phyloP scores from a whole-genome alignment of 2,797 vertebrate species.

The Lepilemur ruficaudatus region DNA sequence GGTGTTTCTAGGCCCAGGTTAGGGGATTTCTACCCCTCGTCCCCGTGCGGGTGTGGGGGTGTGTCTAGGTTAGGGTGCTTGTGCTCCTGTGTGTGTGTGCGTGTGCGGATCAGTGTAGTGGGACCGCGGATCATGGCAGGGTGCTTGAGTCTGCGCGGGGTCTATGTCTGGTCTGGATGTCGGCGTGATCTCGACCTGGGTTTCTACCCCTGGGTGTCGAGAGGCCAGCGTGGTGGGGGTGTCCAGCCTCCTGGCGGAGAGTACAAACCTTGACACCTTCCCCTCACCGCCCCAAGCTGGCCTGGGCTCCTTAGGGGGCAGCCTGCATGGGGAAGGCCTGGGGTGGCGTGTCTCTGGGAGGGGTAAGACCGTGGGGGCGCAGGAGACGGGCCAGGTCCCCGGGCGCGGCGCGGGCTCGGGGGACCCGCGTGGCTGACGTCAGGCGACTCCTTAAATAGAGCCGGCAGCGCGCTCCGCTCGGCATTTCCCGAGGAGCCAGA shows the following conservation, averaged over 20 bases:
- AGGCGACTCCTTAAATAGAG: constrained; percentile 89
- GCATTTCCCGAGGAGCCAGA: constrained; percentile 76
- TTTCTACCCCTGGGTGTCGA: background rate
- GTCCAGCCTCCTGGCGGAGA: background rate
- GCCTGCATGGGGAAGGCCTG: background rate
- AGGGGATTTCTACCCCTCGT: background rate
- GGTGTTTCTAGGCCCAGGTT: background rate
- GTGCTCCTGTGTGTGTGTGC: background rate
- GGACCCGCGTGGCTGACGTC: constrained; percentile 90
- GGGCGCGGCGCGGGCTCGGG: constrained; percentile 63
- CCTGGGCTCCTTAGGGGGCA: background rate
- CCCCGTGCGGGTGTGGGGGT: background rate
- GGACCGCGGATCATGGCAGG: background rate
- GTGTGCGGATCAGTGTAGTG: background rate
- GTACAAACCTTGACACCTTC: background rate
- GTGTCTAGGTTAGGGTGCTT: background rate
- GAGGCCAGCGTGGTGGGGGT: background rate
- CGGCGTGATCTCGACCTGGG: background rate
- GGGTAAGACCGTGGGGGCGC: constrained; percentile 13
- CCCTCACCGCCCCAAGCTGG: background rate
- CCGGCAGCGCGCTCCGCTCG: constrained; percentile 77
- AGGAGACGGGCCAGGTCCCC: constrained; percentile 66
- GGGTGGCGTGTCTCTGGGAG: background rate
- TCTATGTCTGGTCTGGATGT: background rate
- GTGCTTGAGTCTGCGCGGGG: background rate